Evolutionary conservation across 2,113 vertebrate species (phyloP).

Genomic region (Lota lota): DNA sequence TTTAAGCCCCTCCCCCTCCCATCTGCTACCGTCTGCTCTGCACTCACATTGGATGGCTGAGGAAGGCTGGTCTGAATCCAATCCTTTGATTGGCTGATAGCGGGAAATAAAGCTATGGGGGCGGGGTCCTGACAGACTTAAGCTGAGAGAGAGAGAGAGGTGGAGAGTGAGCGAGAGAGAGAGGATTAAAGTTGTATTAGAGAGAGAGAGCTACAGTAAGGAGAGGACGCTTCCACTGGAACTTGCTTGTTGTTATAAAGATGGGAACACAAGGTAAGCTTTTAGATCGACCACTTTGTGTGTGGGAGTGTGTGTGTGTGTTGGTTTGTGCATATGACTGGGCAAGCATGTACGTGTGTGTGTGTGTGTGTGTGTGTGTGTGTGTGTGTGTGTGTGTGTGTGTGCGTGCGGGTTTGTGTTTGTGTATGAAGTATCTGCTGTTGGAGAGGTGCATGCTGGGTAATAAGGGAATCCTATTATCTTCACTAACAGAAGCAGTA

Average conservation of each 20-base stretch:
- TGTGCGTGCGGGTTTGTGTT: not conserved
- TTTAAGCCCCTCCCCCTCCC: not conserved
- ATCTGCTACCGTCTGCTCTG: not conserved
- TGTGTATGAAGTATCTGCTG: not conserved
- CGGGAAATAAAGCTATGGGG: not conserved
- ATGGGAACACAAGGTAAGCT: not conserved
- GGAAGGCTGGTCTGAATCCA: not conserved
- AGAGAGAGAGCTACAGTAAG: not conserved
- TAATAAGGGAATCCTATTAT: slow-evolving; percentile 57
- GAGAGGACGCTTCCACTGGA: not conserved
- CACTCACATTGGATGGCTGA: not conserved
- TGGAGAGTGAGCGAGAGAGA: not conserved
- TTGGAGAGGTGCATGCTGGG: slow-evolving; percentile 40
- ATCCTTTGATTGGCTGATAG: not conserved
- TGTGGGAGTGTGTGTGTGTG: not conserved
- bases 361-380: not conserved
- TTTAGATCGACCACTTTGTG: not conserved
- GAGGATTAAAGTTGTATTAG: not conserved
- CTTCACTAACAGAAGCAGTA: slow-evolving; percentile 9
- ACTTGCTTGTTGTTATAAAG: not conserved
- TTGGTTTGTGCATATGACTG: not conserved
- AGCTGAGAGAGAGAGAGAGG: not conserved
- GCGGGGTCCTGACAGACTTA: not conserved
- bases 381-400: slow-evolving; percentile 9
- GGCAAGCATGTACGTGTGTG: slow-evolving; percentile 11